These are phyloP conservation scores for Andrena dorsata DNA, from an alignment of 2,888 invertebrate species.

Conservation along the genomic window DNA sequence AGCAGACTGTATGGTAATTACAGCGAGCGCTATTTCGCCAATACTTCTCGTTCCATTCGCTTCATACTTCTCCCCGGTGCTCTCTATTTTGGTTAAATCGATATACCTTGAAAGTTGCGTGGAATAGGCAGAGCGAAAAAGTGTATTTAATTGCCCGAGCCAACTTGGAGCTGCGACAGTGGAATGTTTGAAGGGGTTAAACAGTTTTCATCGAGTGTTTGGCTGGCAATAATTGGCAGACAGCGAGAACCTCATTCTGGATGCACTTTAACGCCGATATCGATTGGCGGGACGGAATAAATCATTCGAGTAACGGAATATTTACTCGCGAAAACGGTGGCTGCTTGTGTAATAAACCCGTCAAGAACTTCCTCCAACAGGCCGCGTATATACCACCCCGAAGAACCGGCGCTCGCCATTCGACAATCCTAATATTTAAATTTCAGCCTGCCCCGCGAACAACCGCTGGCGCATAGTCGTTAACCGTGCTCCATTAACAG, in stretches of 20 bases:
- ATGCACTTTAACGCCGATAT: slow-evolving; percentile 41
- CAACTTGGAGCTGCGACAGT: background rate
- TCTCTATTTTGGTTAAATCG: background rate
- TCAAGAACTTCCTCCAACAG: slow-evolving; percentile 45
- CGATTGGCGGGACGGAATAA: slow-evolving; percentile 49
- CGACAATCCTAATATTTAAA: slow-evolving; percentile 37
- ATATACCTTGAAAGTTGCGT: background rate
- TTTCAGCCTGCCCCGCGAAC: background rate
- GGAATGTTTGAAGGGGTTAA: slow-evolving; percentile 19
- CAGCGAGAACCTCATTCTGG: slow-evolving; percentile 21
- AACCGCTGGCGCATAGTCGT: slow-evolving; percentile 11
- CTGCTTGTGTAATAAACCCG: slow-evolving; percentile 48
- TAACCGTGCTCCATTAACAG: slow-evolving; percentile 23
- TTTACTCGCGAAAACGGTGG: slow-evolving; percentile 46
- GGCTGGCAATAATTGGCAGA: slow-evolving; percentile 25
- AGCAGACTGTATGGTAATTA: slow-evolving; percentile 10
- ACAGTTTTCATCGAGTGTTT: slow-evolving; percentile 26
- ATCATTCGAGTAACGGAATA: slow-evolving; percentile 52
- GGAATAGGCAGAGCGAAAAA: background rate
- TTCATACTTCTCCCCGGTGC: too few species aligned
- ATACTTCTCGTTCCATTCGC: background rate
- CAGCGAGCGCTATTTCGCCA: background rate
- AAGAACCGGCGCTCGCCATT: slow-evolving; percentile 10
- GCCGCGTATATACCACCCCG: background rate
- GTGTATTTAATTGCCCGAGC: background rate